Conservation (phyloP, 2,797 vertebrate species). For the Acrossocheilus fasciatus region DNA sequence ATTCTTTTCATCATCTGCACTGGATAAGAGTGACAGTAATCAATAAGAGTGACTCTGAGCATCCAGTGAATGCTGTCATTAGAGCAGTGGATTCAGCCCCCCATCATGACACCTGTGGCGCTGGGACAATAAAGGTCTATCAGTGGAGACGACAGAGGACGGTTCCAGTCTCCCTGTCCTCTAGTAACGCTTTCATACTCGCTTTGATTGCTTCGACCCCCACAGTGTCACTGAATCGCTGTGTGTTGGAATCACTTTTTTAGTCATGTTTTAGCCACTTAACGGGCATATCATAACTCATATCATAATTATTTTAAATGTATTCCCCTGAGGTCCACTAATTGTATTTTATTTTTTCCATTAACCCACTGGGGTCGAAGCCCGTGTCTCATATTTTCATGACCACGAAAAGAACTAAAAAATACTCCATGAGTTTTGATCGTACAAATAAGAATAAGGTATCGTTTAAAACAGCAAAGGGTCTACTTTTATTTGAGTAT, state of each 20-base stretch:
- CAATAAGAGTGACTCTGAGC: slow-evolving; percentile 46
- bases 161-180: neutral
- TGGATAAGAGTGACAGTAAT: slow-evolving; percentile 37
- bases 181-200: neutral
- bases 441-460: no score
- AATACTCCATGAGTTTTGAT: no score
- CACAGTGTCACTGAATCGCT: neutral
- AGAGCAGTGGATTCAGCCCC: neutral
- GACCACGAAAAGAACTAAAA: no score
- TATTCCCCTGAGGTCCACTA: neutral
- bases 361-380: no score
- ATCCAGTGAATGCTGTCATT: slow-evolving; percentile 36
- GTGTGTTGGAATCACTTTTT: neutral
- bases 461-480: no score
- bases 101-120: neutral
- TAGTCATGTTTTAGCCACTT: neutral
- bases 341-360: neutral
- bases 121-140: slow-evolving; percentile 35
- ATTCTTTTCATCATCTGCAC: slow-evolving; percentile 24
- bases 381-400: no score
- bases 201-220: neutral
- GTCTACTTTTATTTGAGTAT: no score
- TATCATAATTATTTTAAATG: neutral
- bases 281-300: neutral
- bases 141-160: slow-evolving; percentile 5